Conservation (phyloP, 2,797 vertebrate genomes). For the Iguana delicatissima region DNA sequence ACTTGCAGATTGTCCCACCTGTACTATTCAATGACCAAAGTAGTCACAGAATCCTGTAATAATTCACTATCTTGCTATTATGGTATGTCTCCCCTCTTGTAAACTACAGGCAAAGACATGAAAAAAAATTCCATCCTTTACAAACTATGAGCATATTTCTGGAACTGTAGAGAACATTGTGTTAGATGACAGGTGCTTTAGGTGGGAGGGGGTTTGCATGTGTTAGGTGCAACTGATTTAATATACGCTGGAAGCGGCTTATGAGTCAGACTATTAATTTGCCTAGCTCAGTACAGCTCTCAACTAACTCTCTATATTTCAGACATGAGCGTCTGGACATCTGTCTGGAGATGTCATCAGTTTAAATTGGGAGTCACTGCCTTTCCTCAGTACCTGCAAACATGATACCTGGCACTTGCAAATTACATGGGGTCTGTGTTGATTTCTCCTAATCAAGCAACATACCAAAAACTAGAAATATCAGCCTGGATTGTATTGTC, state of each 20-base stretch:
- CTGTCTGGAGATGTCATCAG: not conserved
- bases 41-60: not conserved
- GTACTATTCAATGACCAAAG: not conserved
- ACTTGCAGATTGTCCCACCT: not conserved
- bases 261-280: not conserved
- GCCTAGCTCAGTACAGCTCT: not conserved
- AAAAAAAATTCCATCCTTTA: not conserved
- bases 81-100: not conserved
- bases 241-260: not conserved
- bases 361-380: not conserved
- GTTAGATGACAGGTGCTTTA: not conserved
- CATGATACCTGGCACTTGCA: not conserved
- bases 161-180: not conserved
- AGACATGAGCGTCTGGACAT: not conserved
- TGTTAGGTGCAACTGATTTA: not conserved
- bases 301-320: not conserved
- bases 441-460: not conserved
- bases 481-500: not conserved
- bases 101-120: not conserved
- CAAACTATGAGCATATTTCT: not conserved
- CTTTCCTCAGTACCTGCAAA: not conserved
- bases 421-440: not conserved
- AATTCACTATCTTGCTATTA: not conserved
- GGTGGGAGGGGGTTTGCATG: not conserved
- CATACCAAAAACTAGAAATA: not conserved